A percentile compares a stretch with the other conserved stretches of the same genome.
Evolutionary conservation across 53 echinoderm and acorn worm genomes (phyloP).

Genomic region (Paracentrotus lividus): DNA sequence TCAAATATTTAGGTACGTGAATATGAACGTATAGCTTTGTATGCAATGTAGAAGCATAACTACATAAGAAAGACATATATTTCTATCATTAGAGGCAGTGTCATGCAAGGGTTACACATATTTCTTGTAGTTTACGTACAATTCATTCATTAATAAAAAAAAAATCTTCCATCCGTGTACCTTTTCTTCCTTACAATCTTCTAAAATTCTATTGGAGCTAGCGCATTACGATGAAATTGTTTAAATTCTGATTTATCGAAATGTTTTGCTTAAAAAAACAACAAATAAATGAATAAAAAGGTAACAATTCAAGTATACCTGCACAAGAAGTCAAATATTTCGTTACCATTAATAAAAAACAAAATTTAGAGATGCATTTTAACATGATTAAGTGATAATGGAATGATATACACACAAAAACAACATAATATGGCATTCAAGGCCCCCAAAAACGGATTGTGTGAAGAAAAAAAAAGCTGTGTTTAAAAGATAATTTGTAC

Average conservation of each 20-base stretch:
- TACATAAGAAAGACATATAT: constrained; percentile 1
- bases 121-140: not conserved
- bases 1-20: not conserved
- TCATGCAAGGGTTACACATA: not conserved
- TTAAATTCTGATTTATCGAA: too few relatives aligned
- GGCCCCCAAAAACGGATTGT: not conserved
- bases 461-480: not conserved
- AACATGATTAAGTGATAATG: not conserved
- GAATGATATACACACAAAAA: not conserved
- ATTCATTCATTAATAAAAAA: not conserved
- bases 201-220: too few relatives aligned
- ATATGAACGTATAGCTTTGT: not conserved
- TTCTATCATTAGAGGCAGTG: not conserved
- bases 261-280: too few relatives aligned
- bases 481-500: too few relatives aligned
- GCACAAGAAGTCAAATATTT: too few relatives aligned
- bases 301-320: too few relatives aligned
- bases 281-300: too few relatives aligned
- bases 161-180: not conserved
- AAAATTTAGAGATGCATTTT: too few relatives aligned
- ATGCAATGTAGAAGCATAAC: not conserved
- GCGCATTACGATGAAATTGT: too few relatives aligned
- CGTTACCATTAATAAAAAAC: too few relatives aligned
- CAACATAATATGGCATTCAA: not conserved
- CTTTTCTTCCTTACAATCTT: not conserved